A percentile compares a stretch with the other conserved stretches of the same genome.
Conservation (phyloP, 1,140 invertebrate genomes). For the Papilio xuthus region DNA sequence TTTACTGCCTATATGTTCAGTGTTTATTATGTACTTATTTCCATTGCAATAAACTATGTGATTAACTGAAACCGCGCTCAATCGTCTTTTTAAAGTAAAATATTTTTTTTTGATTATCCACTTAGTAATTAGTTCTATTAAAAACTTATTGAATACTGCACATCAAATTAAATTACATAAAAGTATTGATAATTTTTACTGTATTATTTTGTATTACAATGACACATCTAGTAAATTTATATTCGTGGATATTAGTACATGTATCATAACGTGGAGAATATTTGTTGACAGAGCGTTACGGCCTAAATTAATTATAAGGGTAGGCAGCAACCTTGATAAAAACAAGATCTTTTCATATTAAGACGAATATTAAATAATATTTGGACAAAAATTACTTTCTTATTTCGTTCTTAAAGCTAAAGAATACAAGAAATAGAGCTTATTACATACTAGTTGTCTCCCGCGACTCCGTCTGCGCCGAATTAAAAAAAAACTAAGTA, state of each 20-base stretch:
- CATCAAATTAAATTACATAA: not conserved
- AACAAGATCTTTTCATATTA: slow-evolving; percentile 10
- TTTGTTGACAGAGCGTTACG: slow-evolving; percentile 27
- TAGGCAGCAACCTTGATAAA: slow-evolving; percentile 6
- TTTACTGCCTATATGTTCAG: too few relatives aligned
- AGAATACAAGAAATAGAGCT: too few relatives aligned
- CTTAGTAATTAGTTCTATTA: not conserved
- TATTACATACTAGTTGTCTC: too few relatives aligned
- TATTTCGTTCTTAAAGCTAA: too few relatives aligned
- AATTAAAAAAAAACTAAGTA: too few relatives aligned
- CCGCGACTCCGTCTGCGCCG: too few relatives aligned
- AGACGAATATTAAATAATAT: not conserved
- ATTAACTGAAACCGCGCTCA: too few relatives aligned
- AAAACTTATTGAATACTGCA: not conserved
- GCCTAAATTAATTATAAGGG: slow-evolving; percentile 17
- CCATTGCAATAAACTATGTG: too few relatives aligned
- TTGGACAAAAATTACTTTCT: not conserved
- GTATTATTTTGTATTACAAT: not conserved
- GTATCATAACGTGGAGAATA: slow-evolving; percentile 21
- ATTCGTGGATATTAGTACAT: not conserved
- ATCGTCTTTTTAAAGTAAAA: too few relatives aligned
- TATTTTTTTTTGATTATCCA: too few relatives aligned
- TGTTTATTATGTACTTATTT: too few relatives aligned
- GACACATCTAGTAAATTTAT: slow-evolving; percentile 18
- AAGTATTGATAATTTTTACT: not conserved